Percentiles rank a stretch among this genome's conserved stretches.
These are phyloP conservation scores for Sepiola atlantica DNA, from an alignment of 2,888 invertebrate species.

Conservation along the genomic window DNA sequence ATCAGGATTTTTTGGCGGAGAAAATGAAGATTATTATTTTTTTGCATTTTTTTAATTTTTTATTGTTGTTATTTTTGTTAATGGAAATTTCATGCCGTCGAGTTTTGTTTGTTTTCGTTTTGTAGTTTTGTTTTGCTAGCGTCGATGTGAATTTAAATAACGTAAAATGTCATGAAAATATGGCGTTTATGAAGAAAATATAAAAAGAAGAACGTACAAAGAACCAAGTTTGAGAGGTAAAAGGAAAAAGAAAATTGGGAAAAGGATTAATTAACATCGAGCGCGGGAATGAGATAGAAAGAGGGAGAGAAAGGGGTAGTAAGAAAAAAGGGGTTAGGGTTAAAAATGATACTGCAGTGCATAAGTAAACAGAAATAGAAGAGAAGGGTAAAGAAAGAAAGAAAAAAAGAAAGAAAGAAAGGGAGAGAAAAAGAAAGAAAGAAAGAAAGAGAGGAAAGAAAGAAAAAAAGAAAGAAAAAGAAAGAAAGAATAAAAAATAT, in stretches of 20 bases:
- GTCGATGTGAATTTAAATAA: slow-evolving; percentile 10
- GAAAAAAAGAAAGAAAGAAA: too few species aligned
- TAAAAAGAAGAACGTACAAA: not conserved
- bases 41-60: too few species aligned
- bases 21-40: not conserved
- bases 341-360: too few species aligned
- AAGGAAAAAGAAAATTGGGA: not conserved
- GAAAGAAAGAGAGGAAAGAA: not conserved
- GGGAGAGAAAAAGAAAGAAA: too few species aligned
- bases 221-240: not conserved
- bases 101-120: not conserved
- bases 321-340: not conserved
- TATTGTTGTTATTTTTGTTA: not conserved
- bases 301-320: too few species aligned
- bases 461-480: not conserved
- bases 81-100: slow-evolving; percentile 32
- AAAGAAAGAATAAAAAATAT: not conserved
- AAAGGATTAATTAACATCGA: not conserved
- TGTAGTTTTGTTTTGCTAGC: not conserved
- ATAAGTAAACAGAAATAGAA: not conserved
- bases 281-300: not conserved
- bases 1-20: slow-evolving; percentile 6
- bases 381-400: too few species aligned
- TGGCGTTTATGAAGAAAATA: not conserved
- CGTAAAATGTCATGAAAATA: not conserved